phyloP scores from a whole-genome alignment of 2,113 vertebrate genomes.

The Psephotus haematonotus region DNA sequence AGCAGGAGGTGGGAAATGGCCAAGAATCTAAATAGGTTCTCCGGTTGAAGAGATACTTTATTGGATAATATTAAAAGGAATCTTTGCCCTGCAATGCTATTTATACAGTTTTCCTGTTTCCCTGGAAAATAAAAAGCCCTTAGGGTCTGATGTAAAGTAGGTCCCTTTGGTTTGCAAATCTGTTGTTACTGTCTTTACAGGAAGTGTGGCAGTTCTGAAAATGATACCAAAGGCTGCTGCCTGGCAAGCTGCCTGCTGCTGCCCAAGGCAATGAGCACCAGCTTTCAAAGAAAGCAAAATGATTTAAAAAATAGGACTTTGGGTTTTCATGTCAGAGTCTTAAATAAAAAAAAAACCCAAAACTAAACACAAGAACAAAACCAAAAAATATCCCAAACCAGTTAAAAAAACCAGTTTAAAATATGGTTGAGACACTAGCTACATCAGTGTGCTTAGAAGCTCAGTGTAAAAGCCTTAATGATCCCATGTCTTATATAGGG shows the following conservation, averaged over 20 bases:
- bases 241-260: neutral
- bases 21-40: neutral
- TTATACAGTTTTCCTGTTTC: conserved; percentile 5
- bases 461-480: neutral
- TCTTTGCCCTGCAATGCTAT: conserved; percentile 3
- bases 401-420: neutral
- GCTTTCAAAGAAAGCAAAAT: neutral
- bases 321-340: neutral
- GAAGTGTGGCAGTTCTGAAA: neutral
- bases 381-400: neutral
- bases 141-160: neutral
- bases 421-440: neutral
- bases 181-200: conserved; percentile 10
- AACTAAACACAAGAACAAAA: neutral
- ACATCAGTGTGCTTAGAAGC: neutral
- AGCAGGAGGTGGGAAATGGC: neutral
- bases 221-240: neutral
- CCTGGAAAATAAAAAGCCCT: neutral
- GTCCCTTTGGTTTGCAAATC: conserved; percentile 30
- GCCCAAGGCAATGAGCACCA: neutral
- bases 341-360: neutral
- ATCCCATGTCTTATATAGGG: neutral
- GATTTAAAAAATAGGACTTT: neutral
- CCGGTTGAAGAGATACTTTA: neutral
- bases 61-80: neutral